A percentile compares a stretch with the other conserved stretches of the same genome.
Evolutionary conservation across 1,140 invertebrate species (phyloP).

Genomic region (Meloidogyne floridensis): DNA sequence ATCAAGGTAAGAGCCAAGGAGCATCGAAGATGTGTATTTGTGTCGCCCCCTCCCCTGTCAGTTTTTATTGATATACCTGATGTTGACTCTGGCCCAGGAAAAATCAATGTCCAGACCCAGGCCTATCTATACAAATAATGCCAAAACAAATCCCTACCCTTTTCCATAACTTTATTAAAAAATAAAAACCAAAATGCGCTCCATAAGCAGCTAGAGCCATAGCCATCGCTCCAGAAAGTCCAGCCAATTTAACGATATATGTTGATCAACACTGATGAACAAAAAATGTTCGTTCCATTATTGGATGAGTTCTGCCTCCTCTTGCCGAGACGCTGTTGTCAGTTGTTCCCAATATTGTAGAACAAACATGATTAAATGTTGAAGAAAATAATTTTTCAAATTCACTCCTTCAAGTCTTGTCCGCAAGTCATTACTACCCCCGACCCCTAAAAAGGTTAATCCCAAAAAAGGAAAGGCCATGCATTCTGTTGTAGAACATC

Average conservation of each 20-base stretch:
- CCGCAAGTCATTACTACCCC: too few relatives aligned
- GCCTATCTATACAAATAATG: too few relatives aligned
- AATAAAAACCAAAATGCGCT: conserved; percentile 25
- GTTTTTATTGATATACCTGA: too few relatives aligned
- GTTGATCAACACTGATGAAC: conserved; percentile 7
- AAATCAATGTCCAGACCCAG: too few relatives aligned
- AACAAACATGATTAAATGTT: background rate
- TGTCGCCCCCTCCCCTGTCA: too few relatives aligned
- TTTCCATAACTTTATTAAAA: background rate
- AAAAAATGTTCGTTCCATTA: background rate
- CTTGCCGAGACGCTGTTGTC: background rate
- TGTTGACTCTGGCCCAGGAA: too few relatives aligned
- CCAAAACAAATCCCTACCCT: too few relatives aligned
- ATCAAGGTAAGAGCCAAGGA: too few relatives aligned
- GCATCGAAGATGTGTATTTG: too few relatives aligned
- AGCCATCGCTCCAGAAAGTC: conserved; percentile 19
- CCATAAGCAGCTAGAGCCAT: conserved; percentile 22
- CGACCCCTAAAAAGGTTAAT: too few relatives aligned
- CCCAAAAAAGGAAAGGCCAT: too few relatives aligned
- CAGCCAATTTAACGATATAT: conserved; percentile 1
- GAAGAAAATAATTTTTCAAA: background rate
- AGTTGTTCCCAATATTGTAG: background rate
- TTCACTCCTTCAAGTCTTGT: background rate
- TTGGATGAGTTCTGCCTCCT: background rate
- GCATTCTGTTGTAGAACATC: too few relatives aligned